phyloP scores from a whole-genome alignment of 2,888 invertebrate genomes.

The Eucera pruinosa region DNA sequence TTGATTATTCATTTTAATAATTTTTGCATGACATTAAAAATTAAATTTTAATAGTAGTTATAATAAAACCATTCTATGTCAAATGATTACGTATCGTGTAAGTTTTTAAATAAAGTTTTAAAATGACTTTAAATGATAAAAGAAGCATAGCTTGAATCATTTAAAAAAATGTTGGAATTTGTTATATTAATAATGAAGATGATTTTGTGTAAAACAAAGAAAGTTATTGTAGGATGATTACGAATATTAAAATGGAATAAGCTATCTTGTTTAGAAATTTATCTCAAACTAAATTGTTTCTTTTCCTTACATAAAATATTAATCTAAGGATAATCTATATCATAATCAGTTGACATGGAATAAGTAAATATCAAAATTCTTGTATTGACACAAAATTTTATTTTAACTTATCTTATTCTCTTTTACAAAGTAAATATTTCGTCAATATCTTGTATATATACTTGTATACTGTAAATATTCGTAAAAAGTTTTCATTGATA shows the following conservation, averaged over 20 bases:
- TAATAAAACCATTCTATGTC: constrained; percentile 34
- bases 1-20: constrained; percentile 31
- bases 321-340: neutral
- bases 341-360: constrained; percentile 31
- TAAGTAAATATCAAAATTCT: constrained; percentile 11
- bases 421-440: constrained; percentile 31
- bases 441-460: constrained; percentile 39
- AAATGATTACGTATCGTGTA: constrained; percentile 33
- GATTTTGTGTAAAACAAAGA: neutral
- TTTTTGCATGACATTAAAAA: constrained; percentile 29
- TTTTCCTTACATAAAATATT: neutral
- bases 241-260: constrained; percentile 5
- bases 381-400: constrained; percentile 11
- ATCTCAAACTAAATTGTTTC: neutral
- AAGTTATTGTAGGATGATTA: constrained; percentile 4
- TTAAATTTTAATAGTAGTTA: constrained; percentile 20
- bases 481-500: constrained; percentile 39
- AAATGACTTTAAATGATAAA: constrained; percentile 12
- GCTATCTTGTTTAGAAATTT: neutral
- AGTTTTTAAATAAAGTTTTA: constrained; percentile 6
- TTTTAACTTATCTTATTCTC: neutral
- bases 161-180: constrained; percentile 5
- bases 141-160: constrained; percentile 17
- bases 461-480: constrained; percentile 54
- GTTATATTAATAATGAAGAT: constrained; percentile 1